These are phyloP conservation scores for Meloe dianella DNA, from an alignment of 2,888 invertebrate genomes.

Conservation along the genomic window DNA sequence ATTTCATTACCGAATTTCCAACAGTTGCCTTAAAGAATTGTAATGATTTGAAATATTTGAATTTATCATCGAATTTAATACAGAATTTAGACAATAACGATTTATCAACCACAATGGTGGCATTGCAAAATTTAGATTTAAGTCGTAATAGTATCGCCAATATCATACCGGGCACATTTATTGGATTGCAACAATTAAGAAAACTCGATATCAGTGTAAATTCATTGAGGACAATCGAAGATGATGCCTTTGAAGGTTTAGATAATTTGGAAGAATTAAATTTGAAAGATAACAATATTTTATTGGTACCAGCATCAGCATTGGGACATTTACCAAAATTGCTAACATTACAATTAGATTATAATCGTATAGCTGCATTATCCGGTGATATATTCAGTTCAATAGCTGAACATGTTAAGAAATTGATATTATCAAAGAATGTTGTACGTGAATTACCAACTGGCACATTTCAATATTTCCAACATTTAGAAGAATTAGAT, in stretches of 20 bases:
- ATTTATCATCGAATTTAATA: constrained; percentile 85
- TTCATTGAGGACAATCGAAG: constrained; percentile 85
- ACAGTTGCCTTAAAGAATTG: constrained; percentile 77
- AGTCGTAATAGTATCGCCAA: constrained; percentile 85
- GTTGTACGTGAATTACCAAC: constrained; percentile 85
- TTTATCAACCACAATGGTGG: constrained; percentile 69
- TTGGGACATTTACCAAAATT: constrained; percentile 79
- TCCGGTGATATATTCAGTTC: constrained; percentile 79
- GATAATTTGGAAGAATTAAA: constrained; percentile 77
- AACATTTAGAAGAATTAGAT: constrained; percentile 73
- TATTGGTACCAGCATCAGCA: constrained; percentile 83
- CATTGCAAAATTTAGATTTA: constrained; percentile 78
- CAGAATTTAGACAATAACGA: constrained; percentile 80
- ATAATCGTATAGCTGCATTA: constrained; percentile 85
- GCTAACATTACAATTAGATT: constrained; percentile 77
- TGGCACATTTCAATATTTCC: constrained; percentile 80
- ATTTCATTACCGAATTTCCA: constrained; percentile 84
- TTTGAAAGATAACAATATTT: constrained; percentile 85
- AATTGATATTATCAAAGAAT: constrained; percentile 78
- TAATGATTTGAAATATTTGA: constrained; percentile 72
- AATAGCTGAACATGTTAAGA: constrained; percentile 72
- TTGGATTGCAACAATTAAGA: constrained; percentile 72
- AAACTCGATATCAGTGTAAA: constrained; percentile 86
- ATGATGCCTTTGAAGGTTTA: constrained; percentile 85
- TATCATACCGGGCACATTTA: constrained; percentile 81